Base-by-base conservation (phyloP, 2,888 invertebrate species). In the Drosophila prostipennis region DNA sequence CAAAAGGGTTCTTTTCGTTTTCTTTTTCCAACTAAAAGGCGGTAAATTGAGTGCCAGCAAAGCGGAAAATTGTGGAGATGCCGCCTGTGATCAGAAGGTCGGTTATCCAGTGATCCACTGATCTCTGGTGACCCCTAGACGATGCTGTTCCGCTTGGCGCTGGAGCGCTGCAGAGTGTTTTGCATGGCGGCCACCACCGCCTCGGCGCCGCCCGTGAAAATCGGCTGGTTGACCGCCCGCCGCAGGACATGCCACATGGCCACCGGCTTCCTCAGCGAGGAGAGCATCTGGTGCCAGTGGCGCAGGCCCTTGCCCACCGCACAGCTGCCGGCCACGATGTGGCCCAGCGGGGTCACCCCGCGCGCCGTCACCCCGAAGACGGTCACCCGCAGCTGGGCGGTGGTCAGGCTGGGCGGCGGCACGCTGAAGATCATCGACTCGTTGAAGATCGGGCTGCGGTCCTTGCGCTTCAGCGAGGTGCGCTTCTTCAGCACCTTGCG, bases 261-360 rank as follows among this genome's bases (percentile, higher is more conserved):
- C 8, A 96, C 95, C 0, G 96, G 96, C 89, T 96, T 96, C 73
- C 96, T 93, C 48, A 96, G 93, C 16, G 96, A 95, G 37, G 95
- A 94, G 89, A 96, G 93, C 96, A 96, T 96, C 92, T 96, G 96
- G 89, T 95, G 95, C 96, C 96, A 96, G 89, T 96, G 96, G 26
- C 95, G 94, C 55, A 96, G 90, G 2, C 96, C 94, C 86, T 95
- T 92, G 60, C 96, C 96, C 40, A 94, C 93, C 13, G 95, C 94
- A 83, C 94, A 94, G 40, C 95, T 94, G 26, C 96, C 96, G 14
- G 96, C 94, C 72, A 96, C 95, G 57, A 96, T 95, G 91, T 96
- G 96, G 16, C 96, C 96, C 68, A 96, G 93, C n/a, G 96, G 94
- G 78, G 93, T 93, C 13, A 95, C 93, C 6, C 93, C 92, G 1